Conservation (phyloP, 2,113 vertebrate genomes). For the Petromus typicus region DNA sequence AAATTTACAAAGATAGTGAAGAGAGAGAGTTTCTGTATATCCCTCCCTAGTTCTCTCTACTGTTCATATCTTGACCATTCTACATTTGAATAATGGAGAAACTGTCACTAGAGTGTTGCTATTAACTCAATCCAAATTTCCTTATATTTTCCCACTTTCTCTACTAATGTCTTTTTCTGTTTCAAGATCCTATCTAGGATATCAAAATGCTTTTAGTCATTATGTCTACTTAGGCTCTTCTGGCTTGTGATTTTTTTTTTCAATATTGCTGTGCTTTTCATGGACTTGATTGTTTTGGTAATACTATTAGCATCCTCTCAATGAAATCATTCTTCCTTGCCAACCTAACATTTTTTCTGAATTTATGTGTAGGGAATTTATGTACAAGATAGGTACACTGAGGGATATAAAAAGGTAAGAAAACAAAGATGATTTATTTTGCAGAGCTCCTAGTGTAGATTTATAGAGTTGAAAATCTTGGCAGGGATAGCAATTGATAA, state of each 20-base stretch:
- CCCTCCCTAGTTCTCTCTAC: neutral
- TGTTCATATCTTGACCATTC: neutral
- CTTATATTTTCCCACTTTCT: neutral
- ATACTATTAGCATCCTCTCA: too few relatives aligned
- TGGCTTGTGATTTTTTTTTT: slow-evolving; percentile 1
- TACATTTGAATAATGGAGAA: slow-evolving; percentile 32
- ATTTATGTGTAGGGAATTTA: neutral
- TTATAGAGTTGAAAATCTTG: neutral
- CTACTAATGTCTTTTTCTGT: neutral
- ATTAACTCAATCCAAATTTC: neutral
- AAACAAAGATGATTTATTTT: neutral
- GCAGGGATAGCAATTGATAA: neutral
- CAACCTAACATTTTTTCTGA: neutral
- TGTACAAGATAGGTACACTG: neutral
- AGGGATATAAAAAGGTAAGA: neutral
- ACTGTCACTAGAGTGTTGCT: neutral
- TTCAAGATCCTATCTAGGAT: neutral
- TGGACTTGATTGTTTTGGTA: neutral
- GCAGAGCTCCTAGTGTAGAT: neutral
- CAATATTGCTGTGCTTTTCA: neutral
- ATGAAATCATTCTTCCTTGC: neutral
- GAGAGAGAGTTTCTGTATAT: neutral
- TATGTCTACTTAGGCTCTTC: neutral
- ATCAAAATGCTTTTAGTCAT: neutral
- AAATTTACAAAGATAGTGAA: neutral